Base-by-base conservation (phyloP, 2,888 invertebrate genomes). In the Lymantria dispar region DNA sequence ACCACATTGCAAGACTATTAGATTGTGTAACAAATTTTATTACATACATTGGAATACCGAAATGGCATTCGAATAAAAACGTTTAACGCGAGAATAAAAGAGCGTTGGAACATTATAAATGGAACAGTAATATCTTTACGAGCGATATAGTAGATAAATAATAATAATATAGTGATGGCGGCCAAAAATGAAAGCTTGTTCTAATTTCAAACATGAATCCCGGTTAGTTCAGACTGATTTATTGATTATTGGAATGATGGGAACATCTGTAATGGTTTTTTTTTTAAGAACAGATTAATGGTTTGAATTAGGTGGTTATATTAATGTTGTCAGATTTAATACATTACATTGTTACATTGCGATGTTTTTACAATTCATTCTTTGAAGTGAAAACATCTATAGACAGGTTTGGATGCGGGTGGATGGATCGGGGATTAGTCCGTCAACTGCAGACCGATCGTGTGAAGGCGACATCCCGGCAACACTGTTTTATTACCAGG, bases 131-230 rank as follows among this genome's bases (percentile, higher is more conserved):
- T 69, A 58, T 62, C 46, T 67, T 67, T 68, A 64, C 57, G 65
- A 65, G 58, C 54, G 43, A 50, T 37, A 42, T 45, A 47, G 44
- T 43, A 49, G 47, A 59, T 61, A 68, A 62, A 64, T 66, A 54
- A 56, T 50, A 62, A 64, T 57, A 38, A n/a, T 38, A 38, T 7
- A 12, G 38, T 38, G 38, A 64, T 63, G 54, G 54, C 48, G 47
- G 44, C 50, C 62, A 29, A 49, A 68, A 74, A 73, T 71, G 70
- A 66, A 66, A 29, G 43, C 60, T 50, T 47, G 72, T 56, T 64
- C 75, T 64, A 66, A 67, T 68, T 76, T 63, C 61, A 54, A 54
- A 47, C 38, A 40, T 46, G 58, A 61, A 74, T 72, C 72, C 69
- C 65, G 72, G 70, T 73, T 66, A 70, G 45, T 22, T 57, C 56